Conservation (phyloP, 1,140 invertebrate genomes). For the Chlorops oryzae region DNA sequence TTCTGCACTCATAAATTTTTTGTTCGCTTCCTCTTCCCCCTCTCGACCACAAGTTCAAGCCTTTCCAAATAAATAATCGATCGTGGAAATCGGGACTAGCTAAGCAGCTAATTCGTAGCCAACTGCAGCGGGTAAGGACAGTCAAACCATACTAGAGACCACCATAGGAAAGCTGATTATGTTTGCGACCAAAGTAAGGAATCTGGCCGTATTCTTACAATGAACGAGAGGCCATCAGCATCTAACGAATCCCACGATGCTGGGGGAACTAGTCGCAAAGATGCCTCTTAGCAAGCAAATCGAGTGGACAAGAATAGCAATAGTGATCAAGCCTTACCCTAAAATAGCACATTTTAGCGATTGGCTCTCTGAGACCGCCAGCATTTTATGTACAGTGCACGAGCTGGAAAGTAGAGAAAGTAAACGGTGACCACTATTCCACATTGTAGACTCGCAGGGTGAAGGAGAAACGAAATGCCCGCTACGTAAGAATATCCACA, state of each 20-base stretch:
- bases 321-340: no score
- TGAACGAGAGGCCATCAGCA: not conserved
- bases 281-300: not conserved
- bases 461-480: not conserved
- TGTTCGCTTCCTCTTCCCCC: no score
- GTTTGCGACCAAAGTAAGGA: conserved; percentile 3
- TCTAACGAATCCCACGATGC: not conserved
- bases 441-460: no score
- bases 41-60: no score
- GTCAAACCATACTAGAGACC: not conserved
- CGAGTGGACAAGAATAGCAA: not conserved
- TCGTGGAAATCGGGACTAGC: no score
- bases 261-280: not conserved
- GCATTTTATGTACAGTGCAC: not conserved
- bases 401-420: not conserved
- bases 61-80: no score
- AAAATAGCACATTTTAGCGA: not conserved
- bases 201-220: conserved; percentile 5
- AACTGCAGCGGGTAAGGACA: not conserved
- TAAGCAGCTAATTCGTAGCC: conserved; percentile 2
- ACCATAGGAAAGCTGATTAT: not conserved
- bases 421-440: no score
- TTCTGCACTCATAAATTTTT: no score
- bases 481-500: not conserved
- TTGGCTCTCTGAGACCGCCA: not conserved